Evolutionary conservation across 2,888 invertebrate species (phyloP), one percentile per base, ranked within the genome.

Genomic region (Drosophila neotestacea): DNA sequence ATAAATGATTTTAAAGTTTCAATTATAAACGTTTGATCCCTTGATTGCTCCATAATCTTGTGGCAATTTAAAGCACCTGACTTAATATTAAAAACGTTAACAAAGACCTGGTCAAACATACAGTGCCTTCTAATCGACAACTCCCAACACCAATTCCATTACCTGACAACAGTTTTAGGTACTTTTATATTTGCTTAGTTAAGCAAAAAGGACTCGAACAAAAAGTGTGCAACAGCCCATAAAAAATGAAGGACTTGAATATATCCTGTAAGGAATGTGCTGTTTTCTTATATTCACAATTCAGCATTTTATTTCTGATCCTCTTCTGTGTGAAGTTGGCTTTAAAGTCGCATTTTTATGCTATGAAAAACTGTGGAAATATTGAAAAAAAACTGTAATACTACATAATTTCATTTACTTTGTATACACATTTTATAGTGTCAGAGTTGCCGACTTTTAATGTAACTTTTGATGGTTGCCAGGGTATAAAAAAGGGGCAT

Each of bases 111-210:
- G 55, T 44, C 55, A 44, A 44, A 13, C 42, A 36, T 34, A 56
- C 55, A 56, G 27, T 56, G 55, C 13, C 44, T 28, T 34, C 34
- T 56, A 56, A 36, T 56, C 55, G 44, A 5, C 58, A 47, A 30
- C 58, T 28, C 46, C 28, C 58, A 58, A 16, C 28, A 34, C 13
- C 36, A 58, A 27, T 41, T 36, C 52, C 61, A 44, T 61, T 52
- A 28, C 34, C 44, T 16, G 44, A 28, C 44, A 36, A 52, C 52
- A 52, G 30, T 46, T 36, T 58, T 58, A 22, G 44, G 30, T 46
- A 41, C 41, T 38, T 41, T 32, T 51, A 44, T 61, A 61, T 61
- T 61, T 61, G 61, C 52, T 61, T 61, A 61, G 61, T 61, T 61
- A 52, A 51, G 51, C 60, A 61, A 34, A 60, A 51, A 61, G 48